A percentile compares a stretch with the other conserved stretches of the same genome.
These are phyloP conservation scores for Sandelia bainsii DNA, from an alignment of 2,797 vertebrate genomes.

Conservation along the genomic window DNA sequence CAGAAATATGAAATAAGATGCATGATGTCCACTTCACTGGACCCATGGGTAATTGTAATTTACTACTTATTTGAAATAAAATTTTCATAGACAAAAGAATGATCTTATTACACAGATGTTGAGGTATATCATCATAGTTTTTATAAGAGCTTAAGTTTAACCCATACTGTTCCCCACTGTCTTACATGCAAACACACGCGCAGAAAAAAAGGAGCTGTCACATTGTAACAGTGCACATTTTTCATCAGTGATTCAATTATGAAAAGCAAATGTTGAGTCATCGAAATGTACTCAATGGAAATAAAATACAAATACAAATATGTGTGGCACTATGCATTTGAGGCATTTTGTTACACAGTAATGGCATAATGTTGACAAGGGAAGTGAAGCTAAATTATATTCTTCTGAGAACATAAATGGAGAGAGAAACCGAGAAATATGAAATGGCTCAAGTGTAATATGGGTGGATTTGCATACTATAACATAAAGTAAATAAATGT, in stretches of 20 bases:
- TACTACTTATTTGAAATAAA: too few relatives aligned
- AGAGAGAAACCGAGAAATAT: slow-evolving; percentile 44
- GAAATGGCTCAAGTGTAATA: slow-evolving; percentile 44
- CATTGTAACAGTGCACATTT: slow-evolving; percentile 57
- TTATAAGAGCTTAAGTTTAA: too few relatives aligned
- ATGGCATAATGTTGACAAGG: slow-evolving; percentile 77
- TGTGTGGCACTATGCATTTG: slow-evolving; percentile 76
- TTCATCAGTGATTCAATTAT: slow-evolving; percentile 77
- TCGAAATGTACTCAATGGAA: slow-evolving; percentile 76
- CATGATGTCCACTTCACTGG: too few relatives aligned
- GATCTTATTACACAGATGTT: too few relatives aligned
- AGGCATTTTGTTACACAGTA: slow-evolving; percentile 78
- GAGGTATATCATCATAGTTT: too few relatives aligned
- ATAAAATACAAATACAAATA: slow-evolving; percentile 83
- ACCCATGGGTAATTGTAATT: too few relatives aligned
- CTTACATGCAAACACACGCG: neutral
- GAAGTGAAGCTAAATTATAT: slow-evolving; percentile 71
- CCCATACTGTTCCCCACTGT: neutral
- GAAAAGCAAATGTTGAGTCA: slow-evolving; percentile 78
- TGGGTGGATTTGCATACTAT: slow-evolving; percentile 20
- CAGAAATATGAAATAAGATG: too few relatives aligned
- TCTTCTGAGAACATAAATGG: slow-evolving; percentile 45
- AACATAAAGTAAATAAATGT: slow-evolving; percentile 24
- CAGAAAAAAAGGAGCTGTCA: slow-evolving; percentile 38
- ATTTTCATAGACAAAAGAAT: too few relatives aligned